A percentile compares a stretch with the other conserved stretches of the same genome.
Conservation (phyloP, 2,797 vertebrate species). For the Anguilla pacifica region DNA sequence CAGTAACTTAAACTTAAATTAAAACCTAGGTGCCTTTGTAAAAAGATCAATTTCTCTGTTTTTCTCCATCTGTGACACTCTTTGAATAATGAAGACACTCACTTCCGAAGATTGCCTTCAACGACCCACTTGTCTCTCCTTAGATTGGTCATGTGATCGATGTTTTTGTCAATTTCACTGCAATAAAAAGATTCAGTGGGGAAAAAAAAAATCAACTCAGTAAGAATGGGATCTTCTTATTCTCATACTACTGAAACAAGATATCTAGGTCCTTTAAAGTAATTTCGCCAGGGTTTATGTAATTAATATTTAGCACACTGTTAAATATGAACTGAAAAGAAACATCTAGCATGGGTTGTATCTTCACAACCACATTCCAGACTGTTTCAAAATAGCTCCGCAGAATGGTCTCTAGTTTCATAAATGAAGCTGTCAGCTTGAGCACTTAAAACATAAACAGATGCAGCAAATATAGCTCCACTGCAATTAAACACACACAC, state of each 20-base stretch:
- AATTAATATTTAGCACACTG: conserved; percentile 12
- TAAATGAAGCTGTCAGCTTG: background rate
- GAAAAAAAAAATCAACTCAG: background rate
- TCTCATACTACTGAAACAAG: conserved; percentile 38
- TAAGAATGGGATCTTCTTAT: conserved; percentile 42
- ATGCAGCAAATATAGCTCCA: background rate
- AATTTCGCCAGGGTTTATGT: conserved; percentile 10
- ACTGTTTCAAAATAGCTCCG: background rate
- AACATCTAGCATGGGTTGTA: background rate
- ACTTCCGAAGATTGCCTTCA: conserved; percentile 94
- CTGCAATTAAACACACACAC: background rate
- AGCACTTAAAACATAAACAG: background rate
- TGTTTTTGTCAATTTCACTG: conserved; percentile 97
- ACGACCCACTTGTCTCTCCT: conserved; percentile 92
- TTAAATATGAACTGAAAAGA: background rate
- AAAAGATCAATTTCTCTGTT: background rate
- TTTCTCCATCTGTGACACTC: background rate
- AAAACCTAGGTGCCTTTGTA: background rate
- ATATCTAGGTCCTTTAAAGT: conserved; percentile 26
- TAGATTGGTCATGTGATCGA: conserved; percentile 93
- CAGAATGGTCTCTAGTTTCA: background rate
- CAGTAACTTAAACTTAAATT: background rate
- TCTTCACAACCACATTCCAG: background rate
- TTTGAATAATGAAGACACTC: conserved; percentile 63
- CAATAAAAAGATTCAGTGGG: conserved; percentile 60